Conservation (phyloP, 2,797 vertebrate species). For the Loriculus beryllinus region DNA sequence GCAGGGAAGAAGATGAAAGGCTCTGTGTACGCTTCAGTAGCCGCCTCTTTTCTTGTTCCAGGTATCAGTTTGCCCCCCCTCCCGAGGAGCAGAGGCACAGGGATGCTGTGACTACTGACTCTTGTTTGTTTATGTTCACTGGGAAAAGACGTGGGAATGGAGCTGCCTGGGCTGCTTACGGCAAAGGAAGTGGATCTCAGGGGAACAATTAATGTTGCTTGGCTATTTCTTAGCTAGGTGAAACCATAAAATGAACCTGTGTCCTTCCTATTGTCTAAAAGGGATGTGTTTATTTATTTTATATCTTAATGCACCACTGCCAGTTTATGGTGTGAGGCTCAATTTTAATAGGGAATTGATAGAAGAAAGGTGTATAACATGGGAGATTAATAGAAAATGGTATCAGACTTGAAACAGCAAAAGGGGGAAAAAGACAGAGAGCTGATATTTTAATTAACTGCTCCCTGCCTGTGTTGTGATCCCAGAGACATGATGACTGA, state of each 20-base stretch:
- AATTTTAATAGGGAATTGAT: slow-evolving; percentile 23
- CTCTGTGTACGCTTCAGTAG: not conserved
- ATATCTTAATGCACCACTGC: not conserved
- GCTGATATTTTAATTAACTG: slow-evolving; percentile 61
- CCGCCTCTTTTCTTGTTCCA: not conserved
- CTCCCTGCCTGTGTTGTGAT: slow-evolving; percentile 29
- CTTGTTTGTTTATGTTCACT: slow-evolving; percentile 35
- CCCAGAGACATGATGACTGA: not conserved
- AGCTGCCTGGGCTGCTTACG: not conserved
- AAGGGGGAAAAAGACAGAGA: not conserved
- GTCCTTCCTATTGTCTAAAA: not conserved
- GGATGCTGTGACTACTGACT: not conserved
- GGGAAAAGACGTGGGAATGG: not conserved
- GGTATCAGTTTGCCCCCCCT: not conserved
- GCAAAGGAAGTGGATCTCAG: slow-evolving; percentile 30
- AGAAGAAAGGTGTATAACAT: not conserved
- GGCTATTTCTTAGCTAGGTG: slow-evolving; percentile 41
- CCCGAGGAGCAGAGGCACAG: not conserved
- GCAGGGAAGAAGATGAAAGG: slow-evolving; percentile 13
- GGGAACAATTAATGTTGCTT: slow-evolving; percentile 38
- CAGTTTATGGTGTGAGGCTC: not conserved
- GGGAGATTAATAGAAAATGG: slow-evolving; percentile 19
- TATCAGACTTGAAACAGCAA: slow-evolving; percentile 13
- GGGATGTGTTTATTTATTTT: slow-evolving; percentile 48
- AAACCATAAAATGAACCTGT: not conserved